Evolutionary conservation across 2,888 invertebrate species (phyloP), one percentile per base, ranked within the genome.

Genomic region (Physocephala rufipes): DNA sequence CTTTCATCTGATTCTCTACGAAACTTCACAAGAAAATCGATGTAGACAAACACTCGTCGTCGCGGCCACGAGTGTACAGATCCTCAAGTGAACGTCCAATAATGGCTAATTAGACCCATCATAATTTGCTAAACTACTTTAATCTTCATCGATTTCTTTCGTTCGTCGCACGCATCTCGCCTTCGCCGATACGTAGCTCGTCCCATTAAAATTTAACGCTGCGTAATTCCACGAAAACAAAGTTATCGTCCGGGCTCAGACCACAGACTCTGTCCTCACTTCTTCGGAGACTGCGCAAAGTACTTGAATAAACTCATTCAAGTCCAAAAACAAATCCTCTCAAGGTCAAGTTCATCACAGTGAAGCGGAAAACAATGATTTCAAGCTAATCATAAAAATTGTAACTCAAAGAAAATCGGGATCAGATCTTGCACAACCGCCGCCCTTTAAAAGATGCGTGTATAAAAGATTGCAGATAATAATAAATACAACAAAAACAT

Each of bases 381-480:
- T 67, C 59, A 58, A 59, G 45, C 58, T 59, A 43, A 45, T 47
- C 58, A 67, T 58, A 58, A 58, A 45, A 67, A 66, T 66, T 67
- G 55, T 67, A 67, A 67, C 67, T 67, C 45, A 16, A 67, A 62
- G 43, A 62, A 43, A 43, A 9, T 7, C 28, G 59, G 12, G 59
- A 15, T n/a, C n/a, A 16, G 47, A 4, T 24, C 21, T 45, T 19
- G 53, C 62, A 19, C 55, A 12, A 36, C 24, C 9, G 36, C 15
- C 43, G 28, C 43, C 43, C 43, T 36, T 58, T 58, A 58, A 36
- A 30, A 61, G 58, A 36, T 36, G 36, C 36, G 36, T 36, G 9
- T 9, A 36, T 67, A 24, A 43, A 58, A 59, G 67, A 67, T 67
- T 36, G 28, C 30, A 58, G 47, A 4, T 26, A 12, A 55, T 58